A percentile compares a stretch with the other conserved stretches of the same genome.
Conservation (phyloP, 2,113 vertebrate genomes). For the Bos indicus region DNA sequence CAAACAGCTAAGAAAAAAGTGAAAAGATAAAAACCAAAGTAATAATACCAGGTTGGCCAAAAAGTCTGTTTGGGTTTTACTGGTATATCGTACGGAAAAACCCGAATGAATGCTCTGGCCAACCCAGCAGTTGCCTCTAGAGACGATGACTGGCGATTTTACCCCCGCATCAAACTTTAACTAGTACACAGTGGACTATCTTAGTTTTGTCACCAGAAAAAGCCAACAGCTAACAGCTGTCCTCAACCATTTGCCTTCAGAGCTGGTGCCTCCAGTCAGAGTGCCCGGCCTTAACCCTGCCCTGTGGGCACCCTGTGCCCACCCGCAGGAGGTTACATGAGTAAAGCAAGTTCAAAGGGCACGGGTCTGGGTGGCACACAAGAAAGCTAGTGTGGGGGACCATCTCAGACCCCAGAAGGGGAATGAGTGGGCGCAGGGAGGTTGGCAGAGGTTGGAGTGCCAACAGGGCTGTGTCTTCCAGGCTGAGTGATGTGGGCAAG, state of each 20-base stretch:
- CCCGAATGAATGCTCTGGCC: not conserved
- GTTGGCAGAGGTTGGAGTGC: not conserved
- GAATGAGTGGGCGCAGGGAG: rapidly evolving
- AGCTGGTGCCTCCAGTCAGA: not conserved
- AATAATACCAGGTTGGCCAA: not conserved
- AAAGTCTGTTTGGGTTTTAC: not conserved
- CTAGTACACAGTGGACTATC: not conserved
- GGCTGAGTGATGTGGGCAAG: not conserved
- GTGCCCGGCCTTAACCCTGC: not conserved
- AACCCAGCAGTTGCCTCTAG: not conserved
- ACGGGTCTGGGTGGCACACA: not conserved
- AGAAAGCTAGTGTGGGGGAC: not conserved
- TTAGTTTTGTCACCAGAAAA: not conserved
- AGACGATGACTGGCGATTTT: not conserved
- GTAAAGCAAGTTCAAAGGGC: not conserved
- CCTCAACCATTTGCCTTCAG: not conserved
- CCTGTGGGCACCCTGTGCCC: not conserved
- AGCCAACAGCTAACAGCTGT: not conserved
- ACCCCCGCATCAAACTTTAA: not conserved
- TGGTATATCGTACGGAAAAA: not conserved
- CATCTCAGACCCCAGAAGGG: not conserved
- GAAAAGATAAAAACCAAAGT: not conserved
- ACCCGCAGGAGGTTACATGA: not conserved
- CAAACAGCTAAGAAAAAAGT: not conserved
- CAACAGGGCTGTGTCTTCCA: not conserved